Evolutionary conservation across 2,113 vertebrate genomes (phyloP), one percentile per base, ranked within the genome.

Genomic region (Corythornis vintsioides): DNA sequence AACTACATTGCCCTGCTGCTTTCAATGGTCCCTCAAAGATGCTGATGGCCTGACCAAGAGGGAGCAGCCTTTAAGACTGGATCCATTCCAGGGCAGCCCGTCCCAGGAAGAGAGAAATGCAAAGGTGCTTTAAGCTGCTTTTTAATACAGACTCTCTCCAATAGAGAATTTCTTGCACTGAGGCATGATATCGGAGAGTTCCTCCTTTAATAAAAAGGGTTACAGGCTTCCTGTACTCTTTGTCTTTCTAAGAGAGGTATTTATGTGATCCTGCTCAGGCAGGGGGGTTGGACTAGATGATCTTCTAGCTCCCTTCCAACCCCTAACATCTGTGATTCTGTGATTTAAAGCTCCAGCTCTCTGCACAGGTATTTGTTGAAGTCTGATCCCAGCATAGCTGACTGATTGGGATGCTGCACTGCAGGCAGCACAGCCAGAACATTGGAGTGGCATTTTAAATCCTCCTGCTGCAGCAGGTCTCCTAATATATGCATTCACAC

Each of bases 341-440:
- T 38, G 65, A 76, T 64, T 47, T 24, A 59, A 79, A 83, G 40
- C 55, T 63, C n/a, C 55, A 82, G 17, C 24, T 64, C 43, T 52
- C 40, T 69, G 42, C 38, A 63, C 12, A 22, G 55, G 18, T 53
- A 12, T 76, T 93, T 84, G 53, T 59, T 47, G 29, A 52, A 79
- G 63, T 47, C 38, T 79, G 71, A 79, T 42, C 42, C 74, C 59
- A 69, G 84, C 55, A 38, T 1, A 0, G 55, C 78, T 79, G 89
- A 45, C 1, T 26, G 84, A 66, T 47, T 60, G 78, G 43, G 89
- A 42, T 93, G 66, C 86, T 96, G 86, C 92, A 90, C 83, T 73
- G 84, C 89, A 87, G 86, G 63, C 84, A 87, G 89, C 63, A 69
- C 42, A 71, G 76, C 25, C 74, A 66, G 9, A 5, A 9, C 50